Conservation (phyloP, 2,888 invertebrate species). For the Spicauda simplicius region DNA sequence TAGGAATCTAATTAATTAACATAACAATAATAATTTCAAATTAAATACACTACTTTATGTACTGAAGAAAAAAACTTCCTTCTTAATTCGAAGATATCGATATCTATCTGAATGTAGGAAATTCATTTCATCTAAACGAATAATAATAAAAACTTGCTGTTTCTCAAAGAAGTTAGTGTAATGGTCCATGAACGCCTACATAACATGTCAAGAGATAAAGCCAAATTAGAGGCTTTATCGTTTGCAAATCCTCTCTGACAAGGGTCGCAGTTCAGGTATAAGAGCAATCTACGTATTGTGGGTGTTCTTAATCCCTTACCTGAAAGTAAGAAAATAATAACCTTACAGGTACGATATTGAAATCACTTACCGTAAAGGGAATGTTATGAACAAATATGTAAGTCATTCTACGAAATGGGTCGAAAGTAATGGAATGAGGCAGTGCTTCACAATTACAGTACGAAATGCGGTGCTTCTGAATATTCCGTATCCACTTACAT, state of each 20-base stretch:
- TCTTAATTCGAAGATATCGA: too few relatives aligned
- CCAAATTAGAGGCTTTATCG: conserved; percentile 67
- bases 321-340: conserved; percentile 50
- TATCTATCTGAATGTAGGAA: too few relatives aligned
- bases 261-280: conserved; percentile 66
- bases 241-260: conserved; percentile 74
- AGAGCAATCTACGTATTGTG: conserved; percentile 54
- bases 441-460: background rate
- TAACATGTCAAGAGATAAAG: background rate
- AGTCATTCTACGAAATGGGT: conserved; percentile 19
- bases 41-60: too few relatives aligned
- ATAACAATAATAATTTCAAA: too few relatives aligned
- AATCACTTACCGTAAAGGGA: conserved; percentile 29
- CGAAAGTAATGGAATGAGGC: conserved; percentile 11
- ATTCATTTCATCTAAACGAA: too few relatives aligned
- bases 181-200: background rate
- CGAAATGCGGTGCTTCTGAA: conserved; percentile 6
- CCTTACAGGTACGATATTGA: conserved; percentile 29
- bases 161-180: background rate
- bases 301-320: conserved; percentile 45
- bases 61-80: too few relatives aligned
- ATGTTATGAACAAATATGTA: conserved; percentile 23
- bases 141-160: background rate
- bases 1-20: too few relatives aligned
- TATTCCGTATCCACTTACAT: background rate